Percentiles rank a stretch among this genome's conserved stretches.
Conservation (phyloP, 2,888 invertebrate genomes). For the Brachyptera putata region DNA sequence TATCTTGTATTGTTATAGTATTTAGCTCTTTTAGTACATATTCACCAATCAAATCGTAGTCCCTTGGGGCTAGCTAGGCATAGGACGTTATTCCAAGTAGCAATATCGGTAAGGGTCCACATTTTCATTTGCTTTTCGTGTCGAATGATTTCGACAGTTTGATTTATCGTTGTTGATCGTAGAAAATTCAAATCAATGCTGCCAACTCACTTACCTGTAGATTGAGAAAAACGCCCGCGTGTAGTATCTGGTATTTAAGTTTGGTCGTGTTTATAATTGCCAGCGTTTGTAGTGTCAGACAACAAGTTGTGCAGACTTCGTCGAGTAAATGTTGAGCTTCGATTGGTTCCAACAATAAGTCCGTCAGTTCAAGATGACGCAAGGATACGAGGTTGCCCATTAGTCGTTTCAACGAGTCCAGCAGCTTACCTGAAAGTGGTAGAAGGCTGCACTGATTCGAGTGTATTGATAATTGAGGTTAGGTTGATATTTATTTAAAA, state of each 20-base stretch:
- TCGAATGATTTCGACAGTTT: too few species aligned
- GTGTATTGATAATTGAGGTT: too few species aligned
- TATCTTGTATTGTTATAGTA: too few species aligned
- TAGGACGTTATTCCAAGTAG: too few species aligned
- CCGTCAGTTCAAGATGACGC: slow-evolving; percentile 61
- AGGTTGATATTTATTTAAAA: background rate
- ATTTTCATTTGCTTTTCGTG: too few species aligned
- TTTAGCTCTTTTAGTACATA: too few species aligned
- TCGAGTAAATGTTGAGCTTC: slow-evolving; percentile 69
- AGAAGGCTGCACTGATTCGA: slow-evolving; percentile 26
- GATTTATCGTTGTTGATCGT: too few species aligned
- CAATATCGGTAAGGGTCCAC: too few species aligned
- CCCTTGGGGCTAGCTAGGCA: too few species aligned
- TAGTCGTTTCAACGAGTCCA: slow-evolving; percentile 62
- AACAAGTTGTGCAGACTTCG: slow-evolving; percentile 60
- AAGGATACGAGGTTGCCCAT: slow-evolving; percentile 62
- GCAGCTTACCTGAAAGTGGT: slow-evolving; percentile 49
- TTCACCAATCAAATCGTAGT: too few species aligned
- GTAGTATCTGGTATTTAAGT: slow-evolving; percentile 62
- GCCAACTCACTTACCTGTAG: slow-evolving; percentile 62
- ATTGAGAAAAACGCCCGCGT: slow-evolving; percentile 71
- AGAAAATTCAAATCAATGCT: background rate
- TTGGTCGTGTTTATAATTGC: slow-evolving; percentile 72
- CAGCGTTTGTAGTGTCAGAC: slow-evolving; percentile 57
- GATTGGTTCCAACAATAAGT: slow-evolving; percentile 67